phyloP scores from a whole-genome alignment of 2,113 vertebrate genomes.

The Romanogobio albipinnatus region DNA sequence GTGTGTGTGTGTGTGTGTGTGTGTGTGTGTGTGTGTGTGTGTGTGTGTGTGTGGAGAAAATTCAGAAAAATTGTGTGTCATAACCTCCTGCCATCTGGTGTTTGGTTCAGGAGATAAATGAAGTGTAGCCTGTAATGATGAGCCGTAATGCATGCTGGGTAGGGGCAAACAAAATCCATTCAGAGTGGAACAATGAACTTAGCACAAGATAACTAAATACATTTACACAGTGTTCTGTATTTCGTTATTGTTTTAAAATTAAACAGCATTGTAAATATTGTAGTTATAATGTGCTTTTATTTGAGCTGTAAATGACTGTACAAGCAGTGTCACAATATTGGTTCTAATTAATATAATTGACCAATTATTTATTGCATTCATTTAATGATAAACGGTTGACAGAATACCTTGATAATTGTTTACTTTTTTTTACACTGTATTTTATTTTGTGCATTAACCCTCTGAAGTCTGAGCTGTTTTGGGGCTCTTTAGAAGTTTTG shows the following conservation, averaged over 20 bases:
- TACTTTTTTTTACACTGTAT: too few species aligned
- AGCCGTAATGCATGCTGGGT: not conserved
- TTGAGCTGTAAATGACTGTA: not conserved
- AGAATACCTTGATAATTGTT: too few species aligned
- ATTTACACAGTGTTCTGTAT: not conserved
- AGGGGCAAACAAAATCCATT: not conserved
- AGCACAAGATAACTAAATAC: not conserved
- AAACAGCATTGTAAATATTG: not conserved
- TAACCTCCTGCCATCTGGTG: slow-evolving; percentile 15
- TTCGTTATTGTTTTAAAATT: not conserved
- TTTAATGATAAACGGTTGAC: not conserved
- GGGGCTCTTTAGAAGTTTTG: too few species aligned
- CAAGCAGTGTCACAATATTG: not conserved
- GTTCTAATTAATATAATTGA: not conserved
- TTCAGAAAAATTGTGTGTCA: not conserved
- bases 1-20: too few species aligned
- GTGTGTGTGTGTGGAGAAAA: not conserved
- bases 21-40: not conserved
- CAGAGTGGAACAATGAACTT: not conserved
- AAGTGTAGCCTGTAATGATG: not conserved
- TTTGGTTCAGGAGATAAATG: not conserved
- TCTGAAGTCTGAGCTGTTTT: too few species aligned
- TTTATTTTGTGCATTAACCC: not conserved
- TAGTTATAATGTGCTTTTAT: not conserved
- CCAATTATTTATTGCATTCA: too few species aligned